A percentile compares a stretch with the other conserved stretches of the same genome.
Evolutionary conservation across 1,140 invertebrate species (phyloP).

Genomic region (Nebria ingens): DNA sequence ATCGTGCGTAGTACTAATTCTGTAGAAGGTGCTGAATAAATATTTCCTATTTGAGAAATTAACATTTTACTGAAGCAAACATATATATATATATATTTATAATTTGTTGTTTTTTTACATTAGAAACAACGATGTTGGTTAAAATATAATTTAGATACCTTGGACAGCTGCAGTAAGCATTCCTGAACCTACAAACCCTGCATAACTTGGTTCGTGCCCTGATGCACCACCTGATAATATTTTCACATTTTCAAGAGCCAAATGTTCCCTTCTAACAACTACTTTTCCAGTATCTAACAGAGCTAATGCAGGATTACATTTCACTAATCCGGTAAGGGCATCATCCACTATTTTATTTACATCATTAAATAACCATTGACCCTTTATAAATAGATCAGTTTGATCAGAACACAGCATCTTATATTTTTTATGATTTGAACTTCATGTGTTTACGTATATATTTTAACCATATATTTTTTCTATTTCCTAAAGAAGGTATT

Average conservation of each 20-base stretch:
- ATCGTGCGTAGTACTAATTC: constrained; percentile 40
- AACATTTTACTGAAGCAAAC: too few relatives aligned
- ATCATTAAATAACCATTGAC: neutral
- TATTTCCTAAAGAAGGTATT: too few relatives aligned
- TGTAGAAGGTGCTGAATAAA: constrained; percentile 38
- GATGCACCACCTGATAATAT: constrained; percentile 54
- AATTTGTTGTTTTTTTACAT: too few relatives aligned
- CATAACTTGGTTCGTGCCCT: constrained; percentile 54
- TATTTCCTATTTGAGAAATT: constrained; percentile 21
- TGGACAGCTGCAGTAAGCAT: constrained; percentile 55
- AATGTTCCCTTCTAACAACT: constrained; percentile 26
- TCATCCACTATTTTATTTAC: constrained; percentile 8
- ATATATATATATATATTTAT: too few relatives aligned
- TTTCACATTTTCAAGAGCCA: constrained; percentile 39
- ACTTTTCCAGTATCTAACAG: constrained; percentile 28
- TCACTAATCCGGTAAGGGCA: constrained; percentile 18
- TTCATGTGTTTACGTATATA: too few relatives aligned
- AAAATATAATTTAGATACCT: constrained; percentile 38
- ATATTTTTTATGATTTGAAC: too few relatives aligned
- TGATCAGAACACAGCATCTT: neutral
- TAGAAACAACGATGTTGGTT: neutral
- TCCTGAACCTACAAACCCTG: constrained; percentile 55
- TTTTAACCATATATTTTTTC: too few relatives aligned
- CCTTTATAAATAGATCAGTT: neutral
- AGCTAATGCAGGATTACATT: constrained; percentile 24